Evolutionary conservation across 2,113 vertebrate genomes (phyloP), one percentile per base, ranked within the genome.

Genomic region (Zosterops lateralis): DNA sequence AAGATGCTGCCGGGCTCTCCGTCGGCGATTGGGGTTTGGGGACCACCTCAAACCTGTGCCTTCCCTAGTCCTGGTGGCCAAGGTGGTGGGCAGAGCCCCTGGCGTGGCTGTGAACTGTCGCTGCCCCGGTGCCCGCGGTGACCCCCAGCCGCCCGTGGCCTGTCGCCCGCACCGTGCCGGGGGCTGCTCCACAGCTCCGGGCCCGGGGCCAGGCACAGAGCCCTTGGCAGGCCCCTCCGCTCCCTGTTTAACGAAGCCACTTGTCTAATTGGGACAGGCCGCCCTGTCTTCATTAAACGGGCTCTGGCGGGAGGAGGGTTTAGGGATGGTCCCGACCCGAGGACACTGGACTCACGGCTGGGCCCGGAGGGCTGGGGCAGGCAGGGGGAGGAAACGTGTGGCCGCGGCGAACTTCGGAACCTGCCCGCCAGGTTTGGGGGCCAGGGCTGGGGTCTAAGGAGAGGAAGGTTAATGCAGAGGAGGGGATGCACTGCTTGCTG

Each of bases 201-300:
- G 95, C 95, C 88, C 17, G 0, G 51, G 81, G 95, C 96, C 97
- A 96, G 84, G 48, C 29, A 31, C 73, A n/a, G 84, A 68, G 89
- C 89, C 77, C 87, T 95, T 96, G 97, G 94, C 97, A 95, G 91
- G 79, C 80, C 87, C 85, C 51, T 64, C 60, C 4, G 5, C 89
- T 95, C 95, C 86, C 81, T 80, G 70, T 68, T 92, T 94, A 96
- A 93, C 73, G 92, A 87, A 95, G 89, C 86, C 86, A 93, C 90
- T 90, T 47, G 85, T 89, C 87, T 96, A 97, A 97, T 82, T 96
- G 90, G 97, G 94, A 73, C 96, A 96, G 79, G 87, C 89, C 10
- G 44, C 79, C 96, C 51, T 93, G 93, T 72, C 68, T 96, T 94
- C 88, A 57, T 94, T 96, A 93, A 94, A 84, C 26, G 6, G 85